Percentiles rank a stretch among this genome's conserved stretches.
These are phyloP conservation scores for Pangasius sanitwongsei DNA, from an alignment of 2,797 vertebrate species.

Conservation along the genomic window DNA sequence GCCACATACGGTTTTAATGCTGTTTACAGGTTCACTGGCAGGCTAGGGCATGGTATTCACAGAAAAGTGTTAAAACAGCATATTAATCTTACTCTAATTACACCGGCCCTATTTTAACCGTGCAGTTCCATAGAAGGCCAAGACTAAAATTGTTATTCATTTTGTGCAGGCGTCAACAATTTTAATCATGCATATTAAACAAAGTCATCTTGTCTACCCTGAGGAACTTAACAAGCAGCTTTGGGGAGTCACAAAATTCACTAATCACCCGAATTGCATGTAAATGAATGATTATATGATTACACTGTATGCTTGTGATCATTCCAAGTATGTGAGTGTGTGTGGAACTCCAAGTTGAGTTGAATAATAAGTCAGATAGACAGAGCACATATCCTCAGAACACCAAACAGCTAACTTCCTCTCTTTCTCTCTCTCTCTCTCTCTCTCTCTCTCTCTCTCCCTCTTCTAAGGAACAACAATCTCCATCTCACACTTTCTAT, in stretches of 20 bases:
- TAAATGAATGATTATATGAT: neutral
- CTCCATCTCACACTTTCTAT: neutral
- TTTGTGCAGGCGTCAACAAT: conserved; percentile 67
- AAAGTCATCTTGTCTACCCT: neutral
- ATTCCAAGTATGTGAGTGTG: neutral
- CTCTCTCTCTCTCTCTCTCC: neutral
- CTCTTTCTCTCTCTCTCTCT: no score
- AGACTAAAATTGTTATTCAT: conserved; percentile 66
- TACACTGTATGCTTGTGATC: neutral
- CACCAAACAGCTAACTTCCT: neutral
- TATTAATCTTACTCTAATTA: conserved; percentile 65
- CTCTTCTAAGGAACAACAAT: neutral
- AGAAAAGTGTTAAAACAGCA: conserved; percentile 73
- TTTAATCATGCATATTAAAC: conserved; percentile 72
- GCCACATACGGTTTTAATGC: conserved; percentile 62
- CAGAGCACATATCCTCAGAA: neutral
- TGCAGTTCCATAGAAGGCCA: conserved; percentile 3
- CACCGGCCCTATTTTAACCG: conserved; percentile 53
- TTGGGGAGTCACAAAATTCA: neutral
- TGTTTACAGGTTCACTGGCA: conserved; percentile 68
- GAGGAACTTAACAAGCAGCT: neutral
- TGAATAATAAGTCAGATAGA: neutral
- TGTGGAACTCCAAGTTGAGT: neutral
- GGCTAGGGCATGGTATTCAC: conserved; percentile 70
- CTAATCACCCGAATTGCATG: neutral